Base-by-base conservation (phyloP, 2,113 vertebrate genomes). In the Drymodes brunneopygia region DNA sequence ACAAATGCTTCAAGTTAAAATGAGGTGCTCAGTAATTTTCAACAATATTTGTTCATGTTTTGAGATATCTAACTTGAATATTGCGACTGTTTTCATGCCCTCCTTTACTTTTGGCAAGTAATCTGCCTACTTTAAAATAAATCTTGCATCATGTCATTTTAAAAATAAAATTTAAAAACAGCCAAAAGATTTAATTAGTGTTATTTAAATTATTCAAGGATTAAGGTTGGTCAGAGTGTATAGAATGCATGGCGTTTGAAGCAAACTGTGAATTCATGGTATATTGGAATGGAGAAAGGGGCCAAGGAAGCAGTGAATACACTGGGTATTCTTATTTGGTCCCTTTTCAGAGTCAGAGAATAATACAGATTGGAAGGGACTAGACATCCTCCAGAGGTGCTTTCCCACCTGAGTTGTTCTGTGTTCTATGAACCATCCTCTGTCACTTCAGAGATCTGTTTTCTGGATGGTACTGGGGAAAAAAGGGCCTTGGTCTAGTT, bases 1-100 rank as follows among this genome's bases (percentile, higher is more conserved):
- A 60, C 38, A 58, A 89, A 61, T 15, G 44, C 19, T 54, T 83
- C 42, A 50, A 64, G 33, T 69, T 66, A 83, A 90, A 90, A 51
- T 62, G 42, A 94, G 42, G 11, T 81, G 75, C 69, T 94, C 14
- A 18, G 74, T 88, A 48, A 53, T 83, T 83, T 81, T 78, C 24
- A 74, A 40, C 35, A 81, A 12, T 81, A 69, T 83, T 90, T 81
- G 12, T 57, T 77, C 6, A 1, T 66, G 33, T 19, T 94, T 88
- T 62, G 51, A 86, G 85, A 57, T 28, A 42, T 14, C 13, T 33
- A 66, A 33, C 12, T 81, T 53, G 31, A 84, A 25, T 64, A 75
- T 54, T 64, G 33, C 2, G 7, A 35, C 47, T 8, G 17, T 86
- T 61, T 88, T 86, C 35, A 22, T 83, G 25, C 13, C 13, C 10